A percentile compares a stretch with the other conserved stretches of the same genome.
phyloP scores from a whole-genome alignment of 2,113 vertebrate genomes.

The Baryphthengus martii region DNA sequence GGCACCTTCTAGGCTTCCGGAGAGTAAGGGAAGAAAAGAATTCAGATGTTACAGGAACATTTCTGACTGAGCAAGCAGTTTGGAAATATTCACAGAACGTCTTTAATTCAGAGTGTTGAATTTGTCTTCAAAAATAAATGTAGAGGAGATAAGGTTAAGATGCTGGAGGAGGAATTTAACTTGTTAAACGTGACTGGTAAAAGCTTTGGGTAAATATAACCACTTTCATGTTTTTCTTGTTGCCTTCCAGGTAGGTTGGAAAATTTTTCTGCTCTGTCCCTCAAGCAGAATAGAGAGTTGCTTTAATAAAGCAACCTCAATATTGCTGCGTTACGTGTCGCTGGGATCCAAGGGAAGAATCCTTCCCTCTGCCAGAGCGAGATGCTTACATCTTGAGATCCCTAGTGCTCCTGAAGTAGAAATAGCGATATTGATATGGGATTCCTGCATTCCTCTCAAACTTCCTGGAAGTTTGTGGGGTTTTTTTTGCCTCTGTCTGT shows the following conservation, averaged over 20 bases:
- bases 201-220: slow-evolving; percentile 34
- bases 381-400: neutral
- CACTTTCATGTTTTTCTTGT: neutral
- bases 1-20: neutral
- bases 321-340: neutral
- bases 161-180: slow-evolving; percentile 35
- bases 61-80: slow-evolving; percentile 33
- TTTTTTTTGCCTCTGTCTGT: neutral
- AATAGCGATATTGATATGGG: neutral
- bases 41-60: neutral
- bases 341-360: neutral
- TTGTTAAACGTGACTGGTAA: slow-evolving; percentile 11
- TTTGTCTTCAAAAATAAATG: slow-evolving; percentile 19
- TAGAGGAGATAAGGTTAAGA: slow-evolving; percentile 17
- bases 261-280: neutral
- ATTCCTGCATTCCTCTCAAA: neutral
- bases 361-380: neutral
- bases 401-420: neutral
- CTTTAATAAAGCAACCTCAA: slow-evolving; percentile 8
- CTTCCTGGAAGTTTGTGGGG: neutral
- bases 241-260: slow-evolving; percentile 30
- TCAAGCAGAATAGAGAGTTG: neutral
- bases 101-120: slow-evolving; percentile 35
- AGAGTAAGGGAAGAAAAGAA: neutral
- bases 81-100: slow-evolving; percentile 4